Evolutionary conservation across 2,113 vertebrate genomes (phyloP).

Genomic region (Pipra filicauda): DNA sequence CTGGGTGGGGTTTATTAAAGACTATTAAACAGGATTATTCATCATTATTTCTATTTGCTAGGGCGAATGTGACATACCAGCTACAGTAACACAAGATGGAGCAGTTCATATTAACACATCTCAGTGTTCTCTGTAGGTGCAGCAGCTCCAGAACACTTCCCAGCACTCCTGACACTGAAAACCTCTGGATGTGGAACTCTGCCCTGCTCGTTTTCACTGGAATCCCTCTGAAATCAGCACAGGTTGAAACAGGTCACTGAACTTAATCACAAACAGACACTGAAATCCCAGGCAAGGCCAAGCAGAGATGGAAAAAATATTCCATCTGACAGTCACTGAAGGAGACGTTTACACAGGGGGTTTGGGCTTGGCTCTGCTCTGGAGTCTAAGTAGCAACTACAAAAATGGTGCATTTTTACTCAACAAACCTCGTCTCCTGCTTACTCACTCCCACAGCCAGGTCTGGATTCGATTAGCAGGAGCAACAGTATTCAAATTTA

Average conservation of each 20-base stretch:
- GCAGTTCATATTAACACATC: rapidly evolving
- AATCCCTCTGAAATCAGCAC: neutral
- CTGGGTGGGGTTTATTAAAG: neutral
- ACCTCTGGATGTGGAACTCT: neutral
- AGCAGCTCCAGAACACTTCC: neutral
- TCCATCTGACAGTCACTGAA: neutral
- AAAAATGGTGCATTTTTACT: neutral
- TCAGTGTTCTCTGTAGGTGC: rapidly evolving
- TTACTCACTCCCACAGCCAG: neutral
- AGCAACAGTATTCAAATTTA: neutral
- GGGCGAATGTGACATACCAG: neutral
- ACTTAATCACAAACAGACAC: neutral
- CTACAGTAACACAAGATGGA: rapidly evolving
- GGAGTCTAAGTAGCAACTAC: neutral
- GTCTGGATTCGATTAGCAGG: slow-evolving; percentile 8
- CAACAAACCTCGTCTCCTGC: neutral
- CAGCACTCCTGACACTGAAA: rapidly evolving
- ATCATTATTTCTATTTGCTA: rapidly evolving
- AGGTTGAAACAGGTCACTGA: neutral
- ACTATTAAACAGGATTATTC: neutral
- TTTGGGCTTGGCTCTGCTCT: neutral
- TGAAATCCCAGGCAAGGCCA: neutral
- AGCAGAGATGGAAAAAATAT: neutral
- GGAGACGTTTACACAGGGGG: neutral
- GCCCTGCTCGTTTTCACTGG: neutral